Conservation (phyloP, 2,888 invertebrate species). For the Octonoba sinensis region DNA sequence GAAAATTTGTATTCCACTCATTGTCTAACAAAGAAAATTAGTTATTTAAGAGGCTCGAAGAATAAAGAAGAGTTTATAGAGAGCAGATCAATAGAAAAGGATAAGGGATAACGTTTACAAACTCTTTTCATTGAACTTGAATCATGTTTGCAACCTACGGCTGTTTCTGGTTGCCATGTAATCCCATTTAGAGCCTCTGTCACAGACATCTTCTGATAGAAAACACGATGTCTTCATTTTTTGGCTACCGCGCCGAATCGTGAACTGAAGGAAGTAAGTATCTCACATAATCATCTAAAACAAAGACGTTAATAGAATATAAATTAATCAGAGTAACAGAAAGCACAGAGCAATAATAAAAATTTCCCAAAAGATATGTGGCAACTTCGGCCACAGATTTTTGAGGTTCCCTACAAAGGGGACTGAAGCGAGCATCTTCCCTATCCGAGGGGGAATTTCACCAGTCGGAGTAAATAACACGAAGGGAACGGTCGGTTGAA, state of each 20-base stretch:
- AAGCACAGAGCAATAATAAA: too few relatives aligned
- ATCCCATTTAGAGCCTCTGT: constrained; percentile 42
- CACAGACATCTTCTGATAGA: constrained; percentile 24
- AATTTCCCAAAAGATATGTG: too few relatives aligned
- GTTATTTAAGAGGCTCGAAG: constrained; percentile 13
- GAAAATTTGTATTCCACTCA: constrained; percentile 47
- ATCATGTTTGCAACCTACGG: constrained; percentile 43
- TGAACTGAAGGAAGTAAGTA: constrained; percentile 9
- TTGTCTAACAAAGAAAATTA: constrained; percentile 49
- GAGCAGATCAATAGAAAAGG: constrained; percentile 34
- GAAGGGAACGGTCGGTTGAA: too few relatives aligned
- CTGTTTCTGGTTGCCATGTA: constrained; percentile 43
- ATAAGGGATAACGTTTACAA: constrained; percentile 38
- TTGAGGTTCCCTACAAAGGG: too few relatives aligned
- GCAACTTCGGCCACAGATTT: too few relatives aligned
- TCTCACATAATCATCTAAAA: background rate
- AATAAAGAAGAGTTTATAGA: constrained; percentile 2
- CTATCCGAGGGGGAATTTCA: too few relatives aligned
- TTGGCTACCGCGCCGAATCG: background rate
- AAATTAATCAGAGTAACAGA: too few relatives aligned
- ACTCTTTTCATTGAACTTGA: constrained; percentile 42
- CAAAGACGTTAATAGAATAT: too few relatives aligned
- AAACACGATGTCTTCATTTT: constrained; percentile 25
- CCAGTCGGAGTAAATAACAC: too few relatives aligned
- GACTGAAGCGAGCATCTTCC: too few relatives aligned